phyloP scores from a whole-genome alignment of 2,888 invertebrate species.

The Diarsia brunnea region DNA sequence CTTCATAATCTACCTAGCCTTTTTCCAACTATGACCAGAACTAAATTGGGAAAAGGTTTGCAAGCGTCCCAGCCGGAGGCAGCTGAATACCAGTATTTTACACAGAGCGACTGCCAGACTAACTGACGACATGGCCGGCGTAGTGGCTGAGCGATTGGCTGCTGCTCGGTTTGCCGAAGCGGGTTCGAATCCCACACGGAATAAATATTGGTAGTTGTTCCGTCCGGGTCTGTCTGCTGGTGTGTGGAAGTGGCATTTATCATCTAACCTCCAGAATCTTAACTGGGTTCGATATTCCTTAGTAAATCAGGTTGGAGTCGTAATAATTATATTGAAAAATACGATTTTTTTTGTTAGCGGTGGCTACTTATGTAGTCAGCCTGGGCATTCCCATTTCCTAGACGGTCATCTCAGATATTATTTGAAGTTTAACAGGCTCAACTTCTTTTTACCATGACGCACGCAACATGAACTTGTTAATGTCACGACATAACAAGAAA shows the following conservation, averaged over 20 bases:
- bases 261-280: too few species aligned
- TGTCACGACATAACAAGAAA: neutral
- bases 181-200: too few species aligned
- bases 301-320: neutral
- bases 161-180: too few species aligned
- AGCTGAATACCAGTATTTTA: neutral
- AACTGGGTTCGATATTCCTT: too few species aligned
- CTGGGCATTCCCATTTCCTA: neutral
- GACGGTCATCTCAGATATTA: neutral
- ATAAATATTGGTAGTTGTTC: too few species aligned
- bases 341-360: neutral
- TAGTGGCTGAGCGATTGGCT: too few species aligned
- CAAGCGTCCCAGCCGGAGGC: neutral
- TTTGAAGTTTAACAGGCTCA: neutral
- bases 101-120: too few species aligned
- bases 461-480: neutral
- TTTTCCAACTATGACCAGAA: neutral
- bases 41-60: neutral
- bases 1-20: neutral
- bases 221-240: too few species aligned
- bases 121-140: too few species aligned
- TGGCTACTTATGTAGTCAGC: neutral
- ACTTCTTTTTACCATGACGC: neutral
- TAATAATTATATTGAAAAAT: neutral
- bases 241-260: too few species aligned